Conservation (phyloP, 2,797 vertebrate species). For the Intellagama lesueurii region DNA sequence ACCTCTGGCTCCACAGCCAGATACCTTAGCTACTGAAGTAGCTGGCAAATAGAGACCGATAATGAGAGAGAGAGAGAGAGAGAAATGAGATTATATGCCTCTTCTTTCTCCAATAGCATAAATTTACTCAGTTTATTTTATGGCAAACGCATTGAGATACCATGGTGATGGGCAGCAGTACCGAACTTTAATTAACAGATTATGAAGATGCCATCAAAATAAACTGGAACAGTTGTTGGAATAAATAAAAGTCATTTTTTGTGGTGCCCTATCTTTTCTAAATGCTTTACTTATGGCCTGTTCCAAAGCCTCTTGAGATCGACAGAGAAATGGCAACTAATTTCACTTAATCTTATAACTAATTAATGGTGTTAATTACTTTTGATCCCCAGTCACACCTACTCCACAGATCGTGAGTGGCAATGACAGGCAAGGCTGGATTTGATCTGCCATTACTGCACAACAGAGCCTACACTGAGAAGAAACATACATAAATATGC, state of each 20-base stretch:
- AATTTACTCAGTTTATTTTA: background rate
- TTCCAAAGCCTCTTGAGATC: slow-evolving; percentile 7
- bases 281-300: background rate
- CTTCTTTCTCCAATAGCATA: background rate
- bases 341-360: slow-evolving; percentile 14
- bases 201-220: background rate
- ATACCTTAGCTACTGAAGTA: too few species aligned
- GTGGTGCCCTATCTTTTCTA: background rate
- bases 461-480: background rate
- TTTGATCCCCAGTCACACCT: slow-evolving; percentile 19
- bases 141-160: background rate
- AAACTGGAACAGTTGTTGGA: slow-evolving; percentile 1
- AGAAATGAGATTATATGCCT: background rate
- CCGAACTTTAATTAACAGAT: background rate
- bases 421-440: background rate
- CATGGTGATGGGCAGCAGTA: background rate
- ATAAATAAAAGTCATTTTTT: slow-evolving; percentile 8
- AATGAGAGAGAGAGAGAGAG: background rate
- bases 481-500: background rate
- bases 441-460: background rate
- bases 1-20: too few species aligned
- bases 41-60: background rate
- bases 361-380: slow-evolving; percentile 24
- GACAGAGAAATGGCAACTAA: background rate
- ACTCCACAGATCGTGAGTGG: background rate